Evolutionary conservation across 2,888 invertebrate species (phyloP).

Genomic region (Pheosia gnoma): DNA sequence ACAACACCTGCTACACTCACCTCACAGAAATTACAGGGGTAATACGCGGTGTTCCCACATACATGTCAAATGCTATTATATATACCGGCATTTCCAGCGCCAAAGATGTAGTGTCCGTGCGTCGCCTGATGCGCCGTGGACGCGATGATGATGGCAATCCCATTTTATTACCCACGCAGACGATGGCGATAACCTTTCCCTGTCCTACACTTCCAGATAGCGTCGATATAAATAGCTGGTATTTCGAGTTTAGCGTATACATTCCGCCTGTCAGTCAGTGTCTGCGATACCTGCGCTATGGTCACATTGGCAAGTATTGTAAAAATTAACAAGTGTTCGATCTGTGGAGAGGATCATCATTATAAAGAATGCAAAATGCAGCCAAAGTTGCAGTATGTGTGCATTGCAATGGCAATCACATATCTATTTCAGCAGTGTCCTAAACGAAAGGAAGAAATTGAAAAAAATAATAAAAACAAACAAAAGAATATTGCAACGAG

Average conservation of each 20-base stretch:
- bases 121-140: conserved; percentile 2
- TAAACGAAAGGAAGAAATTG: conserved; percentile 1
- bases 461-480: neutral
- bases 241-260: neutral
- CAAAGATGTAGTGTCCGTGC: conserved; percentile 3
- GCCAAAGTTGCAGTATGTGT: neutral
- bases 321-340: neutral
- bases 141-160: neutral
- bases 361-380: neutral
- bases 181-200: neutral
- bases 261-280: neutral
- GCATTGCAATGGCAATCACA: conserved; percentile 1
- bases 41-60: neutral
- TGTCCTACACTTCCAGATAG: neutral
- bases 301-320: neutral
- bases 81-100: conserved; percentile 13
- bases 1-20: neutral
- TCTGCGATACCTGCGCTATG: neutral
- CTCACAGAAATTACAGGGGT: neutral
- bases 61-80: neutral
- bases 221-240: neutral
- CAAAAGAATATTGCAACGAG: neutral
- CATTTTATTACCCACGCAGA: neutral
- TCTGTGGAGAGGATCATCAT: neutral
- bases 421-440: neutral